A percentile compares a stretch with the other conserved stretches of the same genome.
These are phyloP conservation scores for Prolemur simus DNA, from an alignment of 2,113 vertebrate genomes.

Conservation along the genomic window DNA sequence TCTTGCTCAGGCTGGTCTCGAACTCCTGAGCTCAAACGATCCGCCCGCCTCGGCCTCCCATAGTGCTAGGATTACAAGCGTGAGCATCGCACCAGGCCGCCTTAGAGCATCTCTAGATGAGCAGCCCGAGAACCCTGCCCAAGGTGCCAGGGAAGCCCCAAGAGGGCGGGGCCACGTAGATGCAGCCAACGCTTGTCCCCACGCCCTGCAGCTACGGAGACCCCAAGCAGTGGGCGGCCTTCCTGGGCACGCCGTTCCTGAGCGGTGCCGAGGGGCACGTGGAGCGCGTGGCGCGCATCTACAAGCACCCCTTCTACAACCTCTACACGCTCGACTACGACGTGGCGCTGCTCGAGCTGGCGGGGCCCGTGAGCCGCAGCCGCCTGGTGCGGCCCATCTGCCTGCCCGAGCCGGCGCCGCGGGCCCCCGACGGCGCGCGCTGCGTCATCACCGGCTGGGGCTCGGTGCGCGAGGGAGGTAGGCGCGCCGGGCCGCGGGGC, in stretches of 20 bases:
- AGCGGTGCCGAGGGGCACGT: constrained; percentile 85
- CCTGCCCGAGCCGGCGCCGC: constrained; percentile 88
- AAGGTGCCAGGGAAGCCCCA: background rate
- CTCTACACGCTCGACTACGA: constrained; percentile 93
- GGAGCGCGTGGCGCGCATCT: constrained; percentile 89
- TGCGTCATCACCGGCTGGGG: constrained; percentile 98
- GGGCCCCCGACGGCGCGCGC: constrained; percentile 85
- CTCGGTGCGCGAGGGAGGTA: constrained; percentile 88
- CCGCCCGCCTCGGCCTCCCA: too few relatives aligned
- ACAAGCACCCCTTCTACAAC: constrained; percentile 93
- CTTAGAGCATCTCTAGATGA: background rate
- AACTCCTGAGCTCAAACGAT: too few relatives aligned
- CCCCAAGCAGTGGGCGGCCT: constrained; percentile 90
- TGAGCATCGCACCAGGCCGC: too few relatives aligned
- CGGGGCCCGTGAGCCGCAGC: constrained; percentile 83
- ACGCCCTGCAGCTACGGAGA: constrained; percentile 83
- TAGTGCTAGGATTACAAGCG: too few relatives aligned
- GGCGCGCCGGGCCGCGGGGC: rapidly evolving
- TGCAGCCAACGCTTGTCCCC: background rate
- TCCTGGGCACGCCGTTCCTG: constrained; percentile 92
- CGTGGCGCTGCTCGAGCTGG: constrained; percentile 92
- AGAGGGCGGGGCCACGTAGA: rapidly evolving
- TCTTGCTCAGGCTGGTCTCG: too few relatives aligned
- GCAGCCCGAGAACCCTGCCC: too few relatives aligned
- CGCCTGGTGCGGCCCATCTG: constrained; percentile 91